These are phyloP conservation scores for Enteromius anoplus DNA, from an alignment of 2,797 vertebrate genomes.

Conservation along the genomic window DNA sequence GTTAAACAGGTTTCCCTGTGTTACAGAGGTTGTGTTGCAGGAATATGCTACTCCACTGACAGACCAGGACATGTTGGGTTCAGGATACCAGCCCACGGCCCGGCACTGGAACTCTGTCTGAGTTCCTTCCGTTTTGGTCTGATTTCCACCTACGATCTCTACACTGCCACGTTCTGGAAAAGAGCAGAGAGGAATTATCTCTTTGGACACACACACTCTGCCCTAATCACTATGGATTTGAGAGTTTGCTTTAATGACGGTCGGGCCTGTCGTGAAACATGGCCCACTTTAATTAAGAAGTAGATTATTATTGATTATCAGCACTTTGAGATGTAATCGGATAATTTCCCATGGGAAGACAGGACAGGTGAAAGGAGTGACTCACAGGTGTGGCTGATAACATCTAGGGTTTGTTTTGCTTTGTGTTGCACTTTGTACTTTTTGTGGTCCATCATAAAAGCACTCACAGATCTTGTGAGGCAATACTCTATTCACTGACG, in stretches of 20 bases:
- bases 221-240: slow-evolving; percentile 8
- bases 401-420: background rate
- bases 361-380: slow-evolving; percentile 14
- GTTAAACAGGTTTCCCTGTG: slow-evolving; percentile 59
- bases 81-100: slow-evolving; percentile 69
- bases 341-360: slow-evolving; percentile 31
- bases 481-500: background rate
- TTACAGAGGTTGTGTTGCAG: slow-evolving; percentile 65
- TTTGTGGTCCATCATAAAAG: background rate
- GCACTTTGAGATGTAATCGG: slow-evolving; percentile 31
- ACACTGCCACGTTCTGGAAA: slow-evolving; percentile 71
- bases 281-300: slow-evolving; percentile 35
- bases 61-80: slow-evolving; percentile 68
- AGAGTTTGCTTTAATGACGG: slow-evolving; percentile 21
- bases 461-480: background rate
- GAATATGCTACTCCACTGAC: slow-evolving; percentile 47
- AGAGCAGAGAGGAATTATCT: slow-evolving; percentile 20
- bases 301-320: slow-evolving; percentile 48
- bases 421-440: slow-evolving; percentile 17
- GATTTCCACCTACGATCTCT: slow-evolving; percentile 61
- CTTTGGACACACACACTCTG: slow-evolving; percentile 19
- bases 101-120: slow-evolving; percentile 69
- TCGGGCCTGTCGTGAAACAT: background rate
- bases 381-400: slow-evolving; percentile 11
- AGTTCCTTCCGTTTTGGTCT: slow-evolving; percentile 61